Conservation (phyloP, 1,140 invertebrate genomes). For the Apis laboriosa region DNA sequence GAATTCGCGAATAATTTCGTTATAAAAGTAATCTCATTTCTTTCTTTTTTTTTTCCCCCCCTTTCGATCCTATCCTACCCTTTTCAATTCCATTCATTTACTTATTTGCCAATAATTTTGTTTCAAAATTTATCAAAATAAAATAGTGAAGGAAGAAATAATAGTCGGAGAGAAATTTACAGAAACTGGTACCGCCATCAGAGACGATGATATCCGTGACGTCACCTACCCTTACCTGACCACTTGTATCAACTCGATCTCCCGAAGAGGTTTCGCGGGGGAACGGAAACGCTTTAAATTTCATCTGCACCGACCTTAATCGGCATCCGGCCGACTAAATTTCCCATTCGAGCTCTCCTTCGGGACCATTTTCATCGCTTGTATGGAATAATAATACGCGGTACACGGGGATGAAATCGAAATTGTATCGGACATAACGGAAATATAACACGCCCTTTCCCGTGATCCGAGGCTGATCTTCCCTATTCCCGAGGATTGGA, state of each 20-base stretch:
- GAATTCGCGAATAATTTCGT: too few relatives aligned
- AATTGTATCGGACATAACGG: constrained; percentile 58
- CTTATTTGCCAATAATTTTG: too few relatives aligned
- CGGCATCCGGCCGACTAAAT: constrained; percentile 62
- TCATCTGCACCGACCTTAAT: constrained; percentile 63
- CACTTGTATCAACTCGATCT: constrained; percentile 31
- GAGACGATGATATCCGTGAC: not conserved
- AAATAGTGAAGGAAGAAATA: too few relatives aligned
- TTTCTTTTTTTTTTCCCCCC: too few relatives aligned
- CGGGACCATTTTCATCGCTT: constrained; percentile 52
- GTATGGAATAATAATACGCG: constrained; percentile 48
- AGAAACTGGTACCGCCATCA: not conserved
- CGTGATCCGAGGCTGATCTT: constrained; percentile 22
- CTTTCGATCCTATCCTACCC: too few relatives aligned
- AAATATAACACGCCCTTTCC: constrained; percentile 13
- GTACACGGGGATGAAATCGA: constrained; percentile 39
- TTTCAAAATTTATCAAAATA: too few relatives aligned
- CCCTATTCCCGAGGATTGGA: not conserved
- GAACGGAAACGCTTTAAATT: constrained; percentile 57
- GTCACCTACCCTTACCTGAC: not conserved
- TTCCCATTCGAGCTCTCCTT: constrained; percentile 56
- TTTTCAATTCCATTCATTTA: too few relatives aligned
- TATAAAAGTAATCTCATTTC: too few relatives aligned
- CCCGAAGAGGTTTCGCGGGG: constrained; percentile 43
- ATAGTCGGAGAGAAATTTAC: too few relatives aligned